Evolutionary conservation across 2,797 vertebrate genomes (phyloP).

Genomic region (Channa striata): DNA sequence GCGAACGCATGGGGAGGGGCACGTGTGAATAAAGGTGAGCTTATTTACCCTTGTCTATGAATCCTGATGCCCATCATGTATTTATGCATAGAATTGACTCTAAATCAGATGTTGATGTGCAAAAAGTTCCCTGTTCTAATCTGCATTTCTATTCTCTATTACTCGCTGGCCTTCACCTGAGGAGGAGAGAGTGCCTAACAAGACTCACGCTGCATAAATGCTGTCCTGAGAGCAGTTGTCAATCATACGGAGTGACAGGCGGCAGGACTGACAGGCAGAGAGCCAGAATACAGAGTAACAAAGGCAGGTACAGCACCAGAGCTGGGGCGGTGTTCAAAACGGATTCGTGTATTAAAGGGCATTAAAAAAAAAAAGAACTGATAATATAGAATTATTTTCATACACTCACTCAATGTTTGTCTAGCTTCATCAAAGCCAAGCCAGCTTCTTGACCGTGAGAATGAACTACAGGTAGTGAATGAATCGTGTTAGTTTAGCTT

Average conservation of each 20-base stretch:
- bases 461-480: no score
- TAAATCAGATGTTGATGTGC: slow-evolving; percentile 84
- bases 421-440: no score
- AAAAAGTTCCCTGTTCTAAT: slow-evolving; percentile 81
- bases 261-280: slow-evolving; percentile 42
- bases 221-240: slow-evolving; percentile 74
- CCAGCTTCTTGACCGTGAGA: no score
- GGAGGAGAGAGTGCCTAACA: slow-evolving; percentile 68
- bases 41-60: slow-evolving; percentile 84
- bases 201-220: slow-evolving; percentile 66
- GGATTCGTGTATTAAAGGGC: background rate
- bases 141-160: slow-evolving; percentile 84
- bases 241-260: slow-evolving; percentile 83
- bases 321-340: background rate
- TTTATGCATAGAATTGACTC: slow-evolving; percentile 88
- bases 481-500: no score
- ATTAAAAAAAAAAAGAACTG: no score
- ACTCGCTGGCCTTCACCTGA: slow-evolving; percentile 80
- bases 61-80: slow-evolving; percentile 83
- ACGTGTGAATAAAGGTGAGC: slow-evolving; percentile 71
- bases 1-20: slow-evolving; percentile 51
- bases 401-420: no score
- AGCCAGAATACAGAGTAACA: slow-evolving; percentile 46
- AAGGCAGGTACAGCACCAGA: background rate
- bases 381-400: no score